A percentile compares a stretch with the other conserved stretches of the same genome.
phyloP scores from a whole-genome alignment of 1,140 invertebrate species.

The Amyelois transitella region DNA sequence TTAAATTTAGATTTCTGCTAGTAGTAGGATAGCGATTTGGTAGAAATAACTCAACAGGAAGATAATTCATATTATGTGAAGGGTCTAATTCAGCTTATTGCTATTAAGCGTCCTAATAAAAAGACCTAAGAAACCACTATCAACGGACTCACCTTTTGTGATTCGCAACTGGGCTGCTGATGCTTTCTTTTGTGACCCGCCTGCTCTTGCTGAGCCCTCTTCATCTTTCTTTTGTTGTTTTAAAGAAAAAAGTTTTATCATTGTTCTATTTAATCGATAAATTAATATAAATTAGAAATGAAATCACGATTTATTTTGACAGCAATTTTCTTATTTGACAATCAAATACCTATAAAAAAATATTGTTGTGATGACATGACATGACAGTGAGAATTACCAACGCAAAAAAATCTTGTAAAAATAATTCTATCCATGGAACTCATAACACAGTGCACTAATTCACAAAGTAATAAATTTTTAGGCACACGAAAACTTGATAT shows the following conservation, averaged over 20 bases:
- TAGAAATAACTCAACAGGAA: too few relatives aligned
- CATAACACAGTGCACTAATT: too few relatives aligned
- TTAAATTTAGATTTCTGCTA: too few relatives aligned
- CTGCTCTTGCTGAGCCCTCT: slow-evolving; percentile 83
- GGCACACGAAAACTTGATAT: too few relatives aligned
- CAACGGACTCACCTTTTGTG: slow-evolving; percentile 87
- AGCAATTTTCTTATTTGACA: slow-evolving; percentile 25
- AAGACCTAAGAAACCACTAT: neutral
- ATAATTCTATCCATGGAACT: too few relatives aligned
- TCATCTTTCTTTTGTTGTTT: slow-evolving; percentile 99
- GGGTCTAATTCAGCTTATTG: too few relatives aligned
- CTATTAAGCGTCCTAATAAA: too few relatives aligned
- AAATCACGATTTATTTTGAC: slow-evolving; percentile 65
- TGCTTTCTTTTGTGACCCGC: slow-evolving; percentile 90
- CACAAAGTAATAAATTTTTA: too few relatives aligned
- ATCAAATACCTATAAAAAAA: neutral
- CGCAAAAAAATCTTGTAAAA: neutral
- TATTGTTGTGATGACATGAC: neutral
- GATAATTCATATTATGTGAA: too few relatives aligned
- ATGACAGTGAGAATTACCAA: neutral
- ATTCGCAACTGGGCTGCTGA: slow-evolving; percentile 97
- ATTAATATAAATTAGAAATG: slow-evolving; percentile 56
- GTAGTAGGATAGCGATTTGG: too few relatives aligned
- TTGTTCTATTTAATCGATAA: slow-evolving; percentile 72
- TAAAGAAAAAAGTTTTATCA: slow-evolving; percentile 98